Evolutionary conservation across 1,140 invertebrate genomes (phyloP), one percentile per base, ranked within the genome.

Genomic region (Drosophila saltans): DNA sequence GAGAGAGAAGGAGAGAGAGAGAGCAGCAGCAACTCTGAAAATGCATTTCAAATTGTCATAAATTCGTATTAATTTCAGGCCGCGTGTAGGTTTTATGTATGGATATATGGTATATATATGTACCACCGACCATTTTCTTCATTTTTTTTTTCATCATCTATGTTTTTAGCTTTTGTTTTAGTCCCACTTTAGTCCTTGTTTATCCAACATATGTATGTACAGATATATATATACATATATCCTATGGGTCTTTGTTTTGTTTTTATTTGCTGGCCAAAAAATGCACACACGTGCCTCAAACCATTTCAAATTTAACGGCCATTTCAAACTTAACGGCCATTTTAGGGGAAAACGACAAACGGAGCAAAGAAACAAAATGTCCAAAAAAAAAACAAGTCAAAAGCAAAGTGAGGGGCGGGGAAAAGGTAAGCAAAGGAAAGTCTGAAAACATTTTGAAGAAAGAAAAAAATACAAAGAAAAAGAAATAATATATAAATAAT

Each of bases 41-140:
- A 78, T 78, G 75, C 75, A 78, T 78, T 78, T 75, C 71, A 78
- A 78, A 78, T 75, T 78, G 75, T 78, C 75, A 78, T 78, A 78
- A 78, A 78, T 78, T 78, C 75, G 72, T 78, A 78, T 78, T 78
- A 75, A 78, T 78, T 78, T 78, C 72, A 75, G 68, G 67, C 60
- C 63, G 64, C 60, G 59, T 67, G 64, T 75, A 75, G 71, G 70
- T 78, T 78, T 78, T 71, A 78, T 78, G 67, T 73, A 45, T 24
- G 26, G 41, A 16, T 30, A 36, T 36, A 36, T 36, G 33, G 33
- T 36, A 36, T 36, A 7, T 36, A 60, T 57, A 45, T 26, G 48
- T 45, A 36, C 33, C 7, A 36, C 3, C 33, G 10, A 66, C 48
- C 68, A 69, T 75, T 66, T 71, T 62, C 26, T 52, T 52, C 10